Evolutionary conservation across 2,888 invertebrate genomes (phyloP).

Genomic region (Phalera bucephala): DNA sequence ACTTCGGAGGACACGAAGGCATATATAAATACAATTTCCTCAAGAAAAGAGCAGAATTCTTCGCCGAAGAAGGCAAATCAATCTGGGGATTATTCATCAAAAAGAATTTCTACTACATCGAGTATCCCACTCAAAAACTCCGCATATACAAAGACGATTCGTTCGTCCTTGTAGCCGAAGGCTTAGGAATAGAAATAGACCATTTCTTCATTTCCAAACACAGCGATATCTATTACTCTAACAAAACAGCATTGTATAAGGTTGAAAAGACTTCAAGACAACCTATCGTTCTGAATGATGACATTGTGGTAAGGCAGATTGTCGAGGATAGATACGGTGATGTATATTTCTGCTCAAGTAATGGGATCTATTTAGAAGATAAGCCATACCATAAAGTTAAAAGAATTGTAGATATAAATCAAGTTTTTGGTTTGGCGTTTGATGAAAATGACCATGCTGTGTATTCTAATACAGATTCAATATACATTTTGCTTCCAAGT

Average conservation of each 20-base stretch:
- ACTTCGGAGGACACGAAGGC: slow-evolving; percentile 70
- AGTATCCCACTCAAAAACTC: slow-evolving; percentile 62
- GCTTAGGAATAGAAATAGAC: slow-evolving; percentile 56
- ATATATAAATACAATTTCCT: slow-evolving; percentile 69
- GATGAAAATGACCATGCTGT: slow-evolving; percentile 60
- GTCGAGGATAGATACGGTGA: slow-evolving; percentile 64
- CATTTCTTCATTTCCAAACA: slow-evolving; percentile 57
- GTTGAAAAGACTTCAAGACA: slow-evolving; percentile 40
- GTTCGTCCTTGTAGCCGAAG: slow-evolving; percentile 58
- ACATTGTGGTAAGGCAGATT: slow-evolving; percentile 55
- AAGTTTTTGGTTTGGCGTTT: slow-evolving; percentile 60
- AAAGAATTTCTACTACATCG: slow-evolving; percentile 67
- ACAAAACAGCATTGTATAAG: slow-evolving; percentile 69
- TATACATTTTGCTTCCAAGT: slow-evolving; percentile 54
- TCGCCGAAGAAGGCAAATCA: slow-evolving; percentile 62
- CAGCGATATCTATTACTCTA: slow-evolving; percentile 58
- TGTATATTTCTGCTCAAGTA: slow-evolving; percentile 52
- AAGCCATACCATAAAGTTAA: slow-evolving; percentile 51
- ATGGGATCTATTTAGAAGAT: slow-evolving; percentile 64
- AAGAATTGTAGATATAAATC: slow-evolving; percentile 47
- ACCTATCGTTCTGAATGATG: slow-evolving; percentile 47
- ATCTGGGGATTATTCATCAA: slow-evolving; percentile 64
- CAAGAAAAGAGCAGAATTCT: slow-evolving; percentile 57
- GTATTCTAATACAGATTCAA: slow-evolving; percentile 54
- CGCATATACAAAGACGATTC: slow-evolving; percentile 50